Base-by-base conservation (phyloP, 1,140 invertebrate species). In the Mercenaria mercenaria region DNA sequence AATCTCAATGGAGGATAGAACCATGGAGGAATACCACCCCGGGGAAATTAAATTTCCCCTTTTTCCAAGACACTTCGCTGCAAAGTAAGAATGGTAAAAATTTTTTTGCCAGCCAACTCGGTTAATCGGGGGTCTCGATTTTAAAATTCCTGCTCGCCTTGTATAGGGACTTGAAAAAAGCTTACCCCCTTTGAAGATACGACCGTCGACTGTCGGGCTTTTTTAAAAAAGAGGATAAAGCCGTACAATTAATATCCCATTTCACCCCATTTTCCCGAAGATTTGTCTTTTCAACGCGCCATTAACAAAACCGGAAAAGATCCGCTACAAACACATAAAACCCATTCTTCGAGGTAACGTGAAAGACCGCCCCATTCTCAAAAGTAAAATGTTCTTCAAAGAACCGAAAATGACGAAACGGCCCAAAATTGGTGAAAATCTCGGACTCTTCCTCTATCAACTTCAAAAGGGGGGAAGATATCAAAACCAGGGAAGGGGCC, bases 271-370 rank as follows among this genome's bases (percentile, higher is more conserved):
- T 13, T 83, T 83, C 64, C 39, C 39, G 23, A 43, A 89, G 41
- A 64, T 89, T 20, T 13, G 61, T 59, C 37, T 59, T 56, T 89
- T 20, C 79, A 83, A 34, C 34, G 76, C 59, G 41, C 50, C 64
- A 43, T 20, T 81, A 15, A 43, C 29, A 43, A 32, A 69, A 41
- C 29, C 18, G 39, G 69, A 29, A 72, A 72, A 26, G 52, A 64
- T 84, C 61, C 84, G 88, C 15, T 91, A 84, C 77, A 91, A 91
- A 52, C 84, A 91, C 41, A 67, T 91, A 52, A 85, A 91, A 39
- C 88, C 90, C 15, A 47, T 91, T 32, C 11, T 91, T 61, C 29
- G 32, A 10, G 81, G 64, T 0, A 52, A 74, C 15, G 0, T 72
- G 34, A 34, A n/a, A n/a, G 29, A 61, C 15, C 76, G 56, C 11